phyloP scores from a whole-genome alignment of 2,113 vertebrate genomes.

The Microcebus ravelobensis region DNA sequence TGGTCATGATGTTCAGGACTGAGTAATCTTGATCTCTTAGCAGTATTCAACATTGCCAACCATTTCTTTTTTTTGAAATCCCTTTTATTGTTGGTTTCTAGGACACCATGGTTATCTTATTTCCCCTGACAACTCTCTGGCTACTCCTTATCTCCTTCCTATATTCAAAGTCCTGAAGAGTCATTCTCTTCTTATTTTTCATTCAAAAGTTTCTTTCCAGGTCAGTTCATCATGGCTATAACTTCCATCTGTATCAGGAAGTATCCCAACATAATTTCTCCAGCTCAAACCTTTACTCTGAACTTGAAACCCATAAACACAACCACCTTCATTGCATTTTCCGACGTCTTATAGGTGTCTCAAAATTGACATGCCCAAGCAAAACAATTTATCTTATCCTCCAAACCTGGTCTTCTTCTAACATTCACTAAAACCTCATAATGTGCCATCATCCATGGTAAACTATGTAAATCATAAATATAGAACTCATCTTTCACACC shows the following conservation, averaged over 20 bases:
- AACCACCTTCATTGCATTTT: not conserved
- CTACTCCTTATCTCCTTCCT: not conserved
- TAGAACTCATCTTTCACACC: not conserved
- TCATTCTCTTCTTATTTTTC: not conserved
- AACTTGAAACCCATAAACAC: no score
- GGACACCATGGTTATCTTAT: not conserved
- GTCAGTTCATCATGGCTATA: not conserved
- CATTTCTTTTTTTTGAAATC: not conserved
- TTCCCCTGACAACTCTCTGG: not conserved
- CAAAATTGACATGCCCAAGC: not conserved
- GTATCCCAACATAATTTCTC: not conserved
- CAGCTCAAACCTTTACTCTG: not conserved
- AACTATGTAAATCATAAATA: not conserved
- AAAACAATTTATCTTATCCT: not conserved
- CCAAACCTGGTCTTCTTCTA: not conserved
- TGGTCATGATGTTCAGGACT: not conserved
- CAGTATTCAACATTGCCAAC: not conserved
- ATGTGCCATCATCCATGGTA: not conserved
- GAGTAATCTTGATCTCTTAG: not conserved
- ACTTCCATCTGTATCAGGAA: not conserved
- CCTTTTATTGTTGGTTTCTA: not conserved
- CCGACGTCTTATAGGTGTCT: not conserved
- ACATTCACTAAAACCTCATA: not conserved
- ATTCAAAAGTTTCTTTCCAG: not conserved
- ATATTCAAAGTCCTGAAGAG: not conserved